phyloP scores from a whole-genome alignment of 2,797 vertebrate species.

The Hippopotamyrus pictus region DNA sequence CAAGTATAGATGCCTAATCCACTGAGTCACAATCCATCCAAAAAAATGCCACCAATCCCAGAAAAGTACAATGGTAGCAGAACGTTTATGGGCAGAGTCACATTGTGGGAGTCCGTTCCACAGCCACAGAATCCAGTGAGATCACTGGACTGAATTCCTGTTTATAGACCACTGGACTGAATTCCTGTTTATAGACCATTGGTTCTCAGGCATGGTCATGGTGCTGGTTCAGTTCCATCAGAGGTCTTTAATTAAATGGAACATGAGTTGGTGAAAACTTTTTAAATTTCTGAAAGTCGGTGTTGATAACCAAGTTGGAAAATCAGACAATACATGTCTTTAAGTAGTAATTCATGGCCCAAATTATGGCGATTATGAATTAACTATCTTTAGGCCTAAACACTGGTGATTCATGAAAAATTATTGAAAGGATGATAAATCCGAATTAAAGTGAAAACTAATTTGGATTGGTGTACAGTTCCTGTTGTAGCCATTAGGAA shows the following conservation, averaged over 20 bases:
- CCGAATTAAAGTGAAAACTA: neutral
- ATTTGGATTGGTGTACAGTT: neutral
- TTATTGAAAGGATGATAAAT: neutral
- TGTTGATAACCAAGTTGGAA: neutral
- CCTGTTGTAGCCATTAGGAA: neutral
- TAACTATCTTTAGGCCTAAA: neutral
- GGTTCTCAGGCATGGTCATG: neutral
- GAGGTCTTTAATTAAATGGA: neutral
- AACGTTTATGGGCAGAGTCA: neutral
- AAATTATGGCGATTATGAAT: neutral
- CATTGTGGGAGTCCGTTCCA: neutral
- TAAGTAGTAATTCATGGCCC: neutral
- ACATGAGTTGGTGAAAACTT: neutral
- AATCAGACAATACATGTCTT: neutral
- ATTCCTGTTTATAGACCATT: neutral
- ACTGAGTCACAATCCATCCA: neutral
- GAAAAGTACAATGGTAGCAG: neutral
- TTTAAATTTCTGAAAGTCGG: neutral
- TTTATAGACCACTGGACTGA: neutral
- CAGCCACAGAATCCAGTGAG: neutral
- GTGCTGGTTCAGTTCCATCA: neutral
- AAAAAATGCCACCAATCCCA: neutral
- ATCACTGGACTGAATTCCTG: neutral
- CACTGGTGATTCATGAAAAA: neutral
- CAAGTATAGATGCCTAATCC: neutral